These are phyloP conservation scores for Lycocerus yunnanus DNA, from an alignment of 2,888 invertebrate species.

Conservation along the genomic window DNA sequence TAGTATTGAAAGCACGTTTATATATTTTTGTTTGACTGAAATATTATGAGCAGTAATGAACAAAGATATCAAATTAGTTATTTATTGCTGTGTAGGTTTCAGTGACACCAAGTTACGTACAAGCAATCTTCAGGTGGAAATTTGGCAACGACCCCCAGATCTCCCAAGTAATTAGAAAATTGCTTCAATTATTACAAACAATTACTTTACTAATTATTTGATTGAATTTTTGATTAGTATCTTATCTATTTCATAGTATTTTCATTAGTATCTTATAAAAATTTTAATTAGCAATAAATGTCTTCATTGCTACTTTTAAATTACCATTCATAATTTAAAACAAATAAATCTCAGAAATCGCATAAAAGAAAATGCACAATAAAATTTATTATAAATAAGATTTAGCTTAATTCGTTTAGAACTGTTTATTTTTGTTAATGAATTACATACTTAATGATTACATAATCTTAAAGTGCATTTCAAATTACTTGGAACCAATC, in stretches of 20 bases:
- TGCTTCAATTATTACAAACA: not conserved
- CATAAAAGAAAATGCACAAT: not conserved
- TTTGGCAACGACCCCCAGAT: not conserved
- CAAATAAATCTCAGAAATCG: no score
- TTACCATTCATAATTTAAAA: no score
- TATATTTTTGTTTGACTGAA: not conserved
- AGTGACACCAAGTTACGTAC: not conserved
- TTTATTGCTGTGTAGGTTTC: not conserved
- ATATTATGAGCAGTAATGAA: not conserved
- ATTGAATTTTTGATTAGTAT: no score
- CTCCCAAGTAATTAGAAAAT: not conserved
- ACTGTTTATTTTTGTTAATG: not conserved
- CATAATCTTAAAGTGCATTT: not conserved
- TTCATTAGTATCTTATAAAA: not conserved
- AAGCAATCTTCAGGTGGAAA: not conserved
- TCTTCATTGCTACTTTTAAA: no score
- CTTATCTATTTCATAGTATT: no score
- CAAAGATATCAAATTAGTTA: not conserved
- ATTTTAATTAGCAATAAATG: not conserved
- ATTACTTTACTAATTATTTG: no score
- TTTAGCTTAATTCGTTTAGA: not conserved
- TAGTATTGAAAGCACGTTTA: not conserved
- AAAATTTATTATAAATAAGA: not conserved
- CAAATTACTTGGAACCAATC: not conserved
- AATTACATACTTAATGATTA: not conserved